phyloP scores from a whole-genome alignment of 2,888 invertebrate genomes.

The Lithophane ornitopus region DNA sequence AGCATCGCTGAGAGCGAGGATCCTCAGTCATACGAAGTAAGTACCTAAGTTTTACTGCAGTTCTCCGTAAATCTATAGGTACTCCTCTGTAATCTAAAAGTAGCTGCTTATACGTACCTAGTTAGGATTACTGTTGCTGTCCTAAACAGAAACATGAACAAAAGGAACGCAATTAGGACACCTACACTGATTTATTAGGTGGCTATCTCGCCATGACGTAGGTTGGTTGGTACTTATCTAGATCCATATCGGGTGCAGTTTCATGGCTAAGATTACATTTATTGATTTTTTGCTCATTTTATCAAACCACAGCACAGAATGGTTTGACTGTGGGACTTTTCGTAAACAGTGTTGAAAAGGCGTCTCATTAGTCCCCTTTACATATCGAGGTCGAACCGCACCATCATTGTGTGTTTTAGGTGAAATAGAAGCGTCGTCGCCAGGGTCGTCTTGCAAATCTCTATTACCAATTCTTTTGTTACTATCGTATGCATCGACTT shows the following conservation, averaged over 20 bases:
- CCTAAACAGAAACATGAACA: neutral
- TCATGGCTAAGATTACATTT: constrained; percentile 14
- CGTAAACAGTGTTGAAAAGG: constrained; percentile 26
- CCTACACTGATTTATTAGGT: neutral
- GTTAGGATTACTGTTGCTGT: neutral
- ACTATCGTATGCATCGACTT: constrained; percentile 43
- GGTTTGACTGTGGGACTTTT: neutral
- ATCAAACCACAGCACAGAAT: constrained; percentile 7
- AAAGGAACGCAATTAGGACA: constrained; percentile 4
- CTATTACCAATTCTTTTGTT: constrained; percentile 60
- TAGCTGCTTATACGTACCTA: neutral
- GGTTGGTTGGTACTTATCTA: neutral
- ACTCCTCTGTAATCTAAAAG: neutral
- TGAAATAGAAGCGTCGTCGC: constrained; percentile 57
- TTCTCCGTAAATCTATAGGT: neutral
- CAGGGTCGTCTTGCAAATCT: constrained; percentile 62
- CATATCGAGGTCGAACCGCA: constrained; percentile 66
- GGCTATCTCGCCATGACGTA: constrained; percentile 20
- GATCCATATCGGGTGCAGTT: constrained; percentile 8
- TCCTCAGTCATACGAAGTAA: constrained; percentile 91
- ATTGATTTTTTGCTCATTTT: constrained; percentile 5
- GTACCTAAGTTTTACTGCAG: constrained; percentile 49
- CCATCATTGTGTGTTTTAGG: constrained; percentile 58
- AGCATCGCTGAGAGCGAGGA: constrained; percentile 91
- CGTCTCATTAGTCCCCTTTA: constrained; percentile 66